A percentile compares a stretch with the other conserved stretches of the same genome.
phyloP scores from a whole-genome alignment of 2,888 invertebrate genomes.

The Latrodectus elegans region DNA sequence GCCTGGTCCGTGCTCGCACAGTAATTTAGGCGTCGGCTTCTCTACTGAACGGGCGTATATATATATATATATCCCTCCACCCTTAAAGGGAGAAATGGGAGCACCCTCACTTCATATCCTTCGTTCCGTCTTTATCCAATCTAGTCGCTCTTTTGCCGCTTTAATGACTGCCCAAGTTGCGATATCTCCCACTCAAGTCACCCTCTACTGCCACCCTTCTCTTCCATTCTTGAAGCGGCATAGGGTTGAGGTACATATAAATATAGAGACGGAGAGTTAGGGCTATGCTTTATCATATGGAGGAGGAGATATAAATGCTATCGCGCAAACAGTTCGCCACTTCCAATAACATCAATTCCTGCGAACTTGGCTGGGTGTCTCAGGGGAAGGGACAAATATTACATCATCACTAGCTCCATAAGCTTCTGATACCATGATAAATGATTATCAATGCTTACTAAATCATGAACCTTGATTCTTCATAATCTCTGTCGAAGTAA shows the following conservation, averaged over 20 bases:
- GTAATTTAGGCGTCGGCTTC: slow-evolving; percentile 54
- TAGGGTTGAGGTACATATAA: slow-evolving; percentile 58
- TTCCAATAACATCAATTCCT: slow-evolving; percentile 60
- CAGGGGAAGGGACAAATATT: too few species aligned
- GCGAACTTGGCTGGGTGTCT: too few species aligned
- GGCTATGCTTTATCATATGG: slow-evolving; percentile 54
- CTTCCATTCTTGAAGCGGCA: slow-evolving; percentile 21
- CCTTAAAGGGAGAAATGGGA: not conserved
- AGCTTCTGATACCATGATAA: too few species aligned
- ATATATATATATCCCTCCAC: slow-evolving; percentile 60
- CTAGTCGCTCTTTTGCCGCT: slow-evolving; percentile 52
- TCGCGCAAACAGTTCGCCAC: slow-evolving; percentile 56
- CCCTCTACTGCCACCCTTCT: slow-evolving; percentile 19
- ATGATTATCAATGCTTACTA: too few species aligned
- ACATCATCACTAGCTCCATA: too few species aligned
- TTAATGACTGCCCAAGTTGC: slow-evolving; percentile 56
- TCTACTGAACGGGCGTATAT: slow-evolving; percentile 43
- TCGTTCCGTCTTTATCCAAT: slow-evolving; percentile 47
- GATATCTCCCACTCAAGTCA: slow-evolving; percentile 26
- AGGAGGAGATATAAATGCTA: slow-evolving; percentile 57
- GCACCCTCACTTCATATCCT: not conserved
- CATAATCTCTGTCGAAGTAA: too few species aligned
- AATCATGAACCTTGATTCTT: too few species aligned
- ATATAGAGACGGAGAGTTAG: slow-evolving; percentile 31
- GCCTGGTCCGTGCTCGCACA: slow-evolving; percentile 9